Base-by-base conservation (phyloP, 2,888 invertebrate species). In the Halocaridina rubra region DNA sequence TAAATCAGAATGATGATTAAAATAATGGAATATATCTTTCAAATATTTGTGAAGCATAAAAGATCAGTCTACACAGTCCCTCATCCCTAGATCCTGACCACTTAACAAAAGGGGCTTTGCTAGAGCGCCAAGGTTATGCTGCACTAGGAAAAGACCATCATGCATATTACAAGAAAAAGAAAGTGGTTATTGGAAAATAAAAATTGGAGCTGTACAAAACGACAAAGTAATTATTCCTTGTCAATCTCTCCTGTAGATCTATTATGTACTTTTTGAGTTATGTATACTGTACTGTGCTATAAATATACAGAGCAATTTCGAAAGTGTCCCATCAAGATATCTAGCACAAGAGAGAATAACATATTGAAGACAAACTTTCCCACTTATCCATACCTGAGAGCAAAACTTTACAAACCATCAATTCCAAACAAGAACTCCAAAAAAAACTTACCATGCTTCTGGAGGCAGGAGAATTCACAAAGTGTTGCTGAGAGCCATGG, bases 401-500 rank as follows among this genome's bases (percentile, higher is more conserved):
- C 29, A 33, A 71, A 71, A 30, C 16, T 33, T 71, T 4, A n/a
- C 71, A 30, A 7, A 27, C 67, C 29, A n/a, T 67, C 13, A 10
- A 46, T 8, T 46, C 46, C 29, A 67, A 59, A 59, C 27, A 30
- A 10, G 16, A 67, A 16, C 16, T 4, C 13, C 8, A 22, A 30
- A 13, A 59, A 33, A 10, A 46, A 80, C 79, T 39, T 67, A 86
- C 86, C 88, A 88, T 86, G 78, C 84, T 86, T 71, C 84, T 75
- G 24, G 88, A 86, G 8, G 81, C 75, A 10, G 81, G 77, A 24
- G 86, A 75, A 3, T 80, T 81, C 16, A 74, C 84, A 53, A 84
- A 86, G 80, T 85, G 81, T 24, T 85, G 85, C 61, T 84, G 82
- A 16, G 84, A 84, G n/a, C 86, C 86, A 30, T 87, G 87, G 72